These are phyloP conservation scores for Pseudomyrmex flavicornis DNA, from an alignment of 1,140 invertebrate species.

Conservation along the genomic window DNA sequence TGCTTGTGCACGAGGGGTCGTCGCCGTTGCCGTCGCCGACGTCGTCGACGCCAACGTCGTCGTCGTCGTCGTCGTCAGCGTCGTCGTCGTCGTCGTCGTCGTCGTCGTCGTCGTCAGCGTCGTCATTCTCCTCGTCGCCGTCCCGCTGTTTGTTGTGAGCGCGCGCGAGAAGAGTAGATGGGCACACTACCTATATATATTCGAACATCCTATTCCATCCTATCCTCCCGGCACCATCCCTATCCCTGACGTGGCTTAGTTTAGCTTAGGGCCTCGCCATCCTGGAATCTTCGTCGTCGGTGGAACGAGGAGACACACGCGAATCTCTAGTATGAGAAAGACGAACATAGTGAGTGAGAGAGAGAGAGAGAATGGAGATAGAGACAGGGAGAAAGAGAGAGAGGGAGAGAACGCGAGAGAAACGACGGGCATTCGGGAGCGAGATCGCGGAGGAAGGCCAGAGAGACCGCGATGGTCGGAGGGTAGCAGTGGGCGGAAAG, in stretches of 20 bases:
- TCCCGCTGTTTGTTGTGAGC: conserved; percentile 62
- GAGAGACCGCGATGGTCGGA: conserved; percentile 45
- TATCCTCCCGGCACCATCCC: conserved; percentile 76
- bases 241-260: conserved; percentile 80
- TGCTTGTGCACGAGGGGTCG: conserved; percentile 71
- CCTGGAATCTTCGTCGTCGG: conserved; percentile 63
- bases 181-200: conserved; percentile 52
- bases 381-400: conserved; percentile 11
- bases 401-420: conserved; percentile 24
- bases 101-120: conserved; percentile 57
- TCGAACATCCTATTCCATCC: conserved; percentile 72
- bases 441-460: conserved; percentile 45
- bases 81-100: conserved; percentile 4
- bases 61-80: conserved; percentile 24
- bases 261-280: conserved; percentile 81
- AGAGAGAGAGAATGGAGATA: conserved; percentile 60
- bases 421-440: conserved; percentile 6
- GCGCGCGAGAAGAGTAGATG: conserved; percentile 65
- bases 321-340: conserved; percentile 16
- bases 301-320: conserved; percentile 63
- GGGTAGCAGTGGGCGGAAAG: conserved; percentile 45
- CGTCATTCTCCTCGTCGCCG: conserved; percentile 57
- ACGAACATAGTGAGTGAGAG: conserved; percentile 38
- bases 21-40: conserved; percentile 49
- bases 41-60: background rate